Conservation (phyloP, 2,888 invertebrate species). For the Volucella inflata region DNA sequence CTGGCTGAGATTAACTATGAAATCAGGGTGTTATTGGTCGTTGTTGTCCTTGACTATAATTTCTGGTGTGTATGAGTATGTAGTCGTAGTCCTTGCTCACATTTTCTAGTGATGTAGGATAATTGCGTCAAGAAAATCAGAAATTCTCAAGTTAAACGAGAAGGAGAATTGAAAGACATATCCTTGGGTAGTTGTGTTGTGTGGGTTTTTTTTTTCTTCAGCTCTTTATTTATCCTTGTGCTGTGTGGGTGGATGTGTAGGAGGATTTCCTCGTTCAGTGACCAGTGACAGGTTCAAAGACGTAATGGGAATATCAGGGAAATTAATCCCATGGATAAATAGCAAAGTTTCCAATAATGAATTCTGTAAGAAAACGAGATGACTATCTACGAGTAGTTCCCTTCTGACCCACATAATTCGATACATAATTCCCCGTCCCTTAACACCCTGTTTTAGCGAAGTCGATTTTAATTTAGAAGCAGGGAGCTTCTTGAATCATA, state of each 20-base stretch:
- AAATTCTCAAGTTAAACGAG: background rate
- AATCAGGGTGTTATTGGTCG: slow-evolving; percentile 39
- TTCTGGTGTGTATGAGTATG: slow-evolving; percentile 11
- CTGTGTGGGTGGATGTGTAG: slow-evolving; percentile 11
- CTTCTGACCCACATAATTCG: slow-evolving; percentile 46
- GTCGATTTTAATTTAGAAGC: slow-evolving; percentile 56
- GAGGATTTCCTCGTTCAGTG: background rate
- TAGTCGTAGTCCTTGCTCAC: background rate
- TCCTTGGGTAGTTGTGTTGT: background rate
- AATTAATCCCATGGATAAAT: slow-evolving; percentile 52
- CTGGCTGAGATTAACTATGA: slow-evolving; percentile 32
- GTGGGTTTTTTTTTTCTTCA: slow-evolving; percentile 1
- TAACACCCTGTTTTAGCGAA: slow-evolving; percentile 25
- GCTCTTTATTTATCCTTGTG: slow-evolving; percentile 7
- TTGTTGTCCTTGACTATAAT: slow-evolving; percentile 50
- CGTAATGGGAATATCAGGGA: slow-evolving; percentile 57
- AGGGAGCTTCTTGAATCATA: slow-evolving; percentile 52
- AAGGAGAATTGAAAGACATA: slow-evolving; percentile 12
- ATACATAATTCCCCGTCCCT: slow-evolving; percentile 23
- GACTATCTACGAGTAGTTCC: slow-evolving; percentile 33
- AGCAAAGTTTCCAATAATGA: slow-evolving; percentile 44
- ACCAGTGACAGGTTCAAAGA: slow-evolving; percentile 26
- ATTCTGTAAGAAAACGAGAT: slow-evolving; percentile 36
- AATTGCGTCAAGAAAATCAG: slow-evolving; percentile 22
- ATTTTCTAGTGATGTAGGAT: slow-evolving; percentile 38